Percentiles rank a stretch among this genome's conserved stretches.
Conservation (phyloP, 2,113 vertebrate genomes). For the Cervus canadensis region DNA sequence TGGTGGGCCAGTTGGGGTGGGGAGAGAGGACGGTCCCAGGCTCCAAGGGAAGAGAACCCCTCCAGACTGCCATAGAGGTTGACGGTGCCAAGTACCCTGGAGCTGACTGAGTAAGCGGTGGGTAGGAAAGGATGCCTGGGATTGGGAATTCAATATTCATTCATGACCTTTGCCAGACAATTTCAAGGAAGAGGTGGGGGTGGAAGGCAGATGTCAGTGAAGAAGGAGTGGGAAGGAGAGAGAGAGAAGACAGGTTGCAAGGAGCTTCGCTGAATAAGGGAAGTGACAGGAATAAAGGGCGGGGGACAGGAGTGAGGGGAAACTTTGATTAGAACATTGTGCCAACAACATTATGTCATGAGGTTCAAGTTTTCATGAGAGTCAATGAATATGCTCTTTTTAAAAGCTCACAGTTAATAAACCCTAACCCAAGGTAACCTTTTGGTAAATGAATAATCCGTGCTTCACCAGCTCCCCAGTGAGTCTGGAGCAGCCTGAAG, state of each 20-base stretch:
- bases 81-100: accelerated
- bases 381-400: background rate
- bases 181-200: background rate
- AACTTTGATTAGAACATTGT: background rate
- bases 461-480: background rate
- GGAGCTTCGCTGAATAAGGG: background rate
- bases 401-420: background rate
- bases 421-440: background rate
- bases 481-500: background rate
- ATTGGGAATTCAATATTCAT: background rate
- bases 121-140: background rate
- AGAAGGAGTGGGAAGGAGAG: background rate
- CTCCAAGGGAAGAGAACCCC: background rate
- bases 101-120: background rate
- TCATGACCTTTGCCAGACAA: conserved; percentile 1
- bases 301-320: background rate
- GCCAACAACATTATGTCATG: background rate
- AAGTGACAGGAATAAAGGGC: background rate
- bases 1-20: background rate
- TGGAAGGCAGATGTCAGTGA: background rate
- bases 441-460: background rate
- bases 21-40: background rate
- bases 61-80: background rate
- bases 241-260: background rate
- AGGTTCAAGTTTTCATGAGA: background rate